Conservation (phyloP, 2,888 invertebrate genomes). For the Agonopterix subpropinquella region DNA sequence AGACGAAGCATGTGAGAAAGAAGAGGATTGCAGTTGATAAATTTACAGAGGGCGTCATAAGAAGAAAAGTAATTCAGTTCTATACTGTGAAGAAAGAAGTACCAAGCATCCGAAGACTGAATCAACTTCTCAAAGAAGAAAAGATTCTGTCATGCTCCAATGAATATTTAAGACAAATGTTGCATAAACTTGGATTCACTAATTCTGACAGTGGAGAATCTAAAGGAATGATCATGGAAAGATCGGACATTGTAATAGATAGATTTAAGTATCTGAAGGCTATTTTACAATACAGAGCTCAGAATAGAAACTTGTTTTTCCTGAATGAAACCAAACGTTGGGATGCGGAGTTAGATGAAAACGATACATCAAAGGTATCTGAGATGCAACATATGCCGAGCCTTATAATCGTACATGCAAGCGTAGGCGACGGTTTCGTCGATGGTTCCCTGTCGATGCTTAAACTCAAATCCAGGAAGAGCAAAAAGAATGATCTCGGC, state of each 20-base stretch:
- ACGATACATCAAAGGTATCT: neutral
- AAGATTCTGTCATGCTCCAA: constrained; percentile 7
- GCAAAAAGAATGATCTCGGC: neutral
- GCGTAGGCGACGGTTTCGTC: neutral
- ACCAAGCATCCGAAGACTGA: constrained; percentile 7
- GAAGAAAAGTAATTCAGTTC: constrained; percentile 7
- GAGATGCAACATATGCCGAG: neutral
- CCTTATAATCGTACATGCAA: constrained; percentile 1
- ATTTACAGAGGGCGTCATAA: constrained; percentile 4
- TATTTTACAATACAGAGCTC: constrained; percentile 1
- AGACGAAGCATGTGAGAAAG: constrained; percentile 4
- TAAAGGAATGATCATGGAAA: neutral
- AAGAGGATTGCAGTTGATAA: constrained; percentile 7
- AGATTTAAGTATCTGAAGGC: constrained; percentile 4
- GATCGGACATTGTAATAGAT: constrained; percentile 1
- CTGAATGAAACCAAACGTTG: constrained; percentile 4
- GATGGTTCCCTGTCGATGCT: neutral
- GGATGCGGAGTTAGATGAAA: neutral
- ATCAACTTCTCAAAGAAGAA: constrained; percentile 6
- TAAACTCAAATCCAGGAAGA: neutral
- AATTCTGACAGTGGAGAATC: neutral
- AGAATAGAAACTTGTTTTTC: constrained; percentile 3
- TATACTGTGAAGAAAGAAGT: constrained; percentile 4
- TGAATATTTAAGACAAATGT: constrained; percentile 7
- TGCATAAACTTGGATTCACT: constrained; percentile 8